Evolutionary conservation across 2,888 invertebrate species (phyloP), one percentile per base, ranked within the genome.

Genomic region (Isoperla grammatica): DNA sequence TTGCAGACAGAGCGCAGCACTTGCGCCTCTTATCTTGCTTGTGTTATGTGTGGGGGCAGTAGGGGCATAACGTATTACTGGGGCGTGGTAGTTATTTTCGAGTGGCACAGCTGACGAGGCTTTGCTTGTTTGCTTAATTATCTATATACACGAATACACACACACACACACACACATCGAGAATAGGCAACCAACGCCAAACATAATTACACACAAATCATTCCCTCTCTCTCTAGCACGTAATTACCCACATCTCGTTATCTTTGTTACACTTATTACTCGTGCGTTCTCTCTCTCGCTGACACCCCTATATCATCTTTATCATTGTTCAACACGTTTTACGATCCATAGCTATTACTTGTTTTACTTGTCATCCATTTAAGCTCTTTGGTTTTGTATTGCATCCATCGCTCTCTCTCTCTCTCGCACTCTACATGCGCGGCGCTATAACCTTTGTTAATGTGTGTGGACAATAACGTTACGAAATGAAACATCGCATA

Each of bases 121-220:
- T 53, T 39, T 53, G 57, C 56, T 58, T 63, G 62, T 63, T 63
- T 63, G 62, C 60, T 63, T 63, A 63, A 63, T 63, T 63, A 63
- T 63, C 62, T 60, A 39, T 53, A 53, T 37, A 53, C 53, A 53
- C 39, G 37, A 20, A 53, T 6, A 53, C 39, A 39, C 39, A 37
- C 53, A 53, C 39, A 50, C 35, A 50, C 12, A 29, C 37, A 5
- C 39, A 20, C 15, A 20, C 49, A 49, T 3, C 11, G 4, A 49
- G 29, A 42, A 13, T 46, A 12, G 11, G 46, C 46, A n/a, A 46
- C 22, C 9, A 2, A n/a, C 45, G 39, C 19, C 11, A 17, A 12
- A 15, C 39, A 15, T 53, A 53, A 53, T 53, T 53, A 39, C 39
- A 53, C 53, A 53, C 53, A 53, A 53, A 53, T 53, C 53, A 39